Conservation (phyloP, 2,113 vertebrate genomes). For the Rhinolophus sinicus region DNA sequence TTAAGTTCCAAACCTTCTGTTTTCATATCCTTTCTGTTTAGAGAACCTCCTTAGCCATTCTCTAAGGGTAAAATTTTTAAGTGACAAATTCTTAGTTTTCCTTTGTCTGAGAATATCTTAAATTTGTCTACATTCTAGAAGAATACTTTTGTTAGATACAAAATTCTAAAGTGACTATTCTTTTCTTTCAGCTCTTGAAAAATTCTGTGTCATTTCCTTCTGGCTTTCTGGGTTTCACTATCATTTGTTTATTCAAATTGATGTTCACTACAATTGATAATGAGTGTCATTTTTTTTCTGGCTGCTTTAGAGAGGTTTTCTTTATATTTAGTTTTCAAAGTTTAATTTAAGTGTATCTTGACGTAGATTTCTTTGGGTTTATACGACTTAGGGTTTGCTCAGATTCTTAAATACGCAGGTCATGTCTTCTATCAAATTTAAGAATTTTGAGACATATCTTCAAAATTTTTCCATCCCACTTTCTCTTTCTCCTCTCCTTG, state of each 20-base stretch:
- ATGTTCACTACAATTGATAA: background rate
- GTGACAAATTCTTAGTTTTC: background rate
- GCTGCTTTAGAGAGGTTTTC: background rate
- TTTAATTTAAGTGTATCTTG: background rate
- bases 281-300: background rate
- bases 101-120: background rate
- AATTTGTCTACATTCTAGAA: background rate
- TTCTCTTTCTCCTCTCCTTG: background rate
- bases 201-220: background rate
- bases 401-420: background rate
- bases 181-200: background rate
- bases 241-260: background rate
- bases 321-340: constrained; percentile 11
- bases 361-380: background rate
- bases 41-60: background rate
- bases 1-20: background rate
- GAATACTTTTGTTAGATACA: constrained; percentile 43
- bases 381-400: constrained; percentile 7
- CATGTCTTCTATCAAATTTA: constrained; percentile 6
- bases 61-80: background rate
- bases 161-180: background rate
- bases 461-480: background rate
- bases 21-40: background rate
- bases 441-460: background rate
- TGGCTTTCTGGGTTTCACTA: background rate